Evolutionary conservation across 2,888 invertebrate species (phyloP).

Genomic region (Galerucella nymphaeae): DNA sequence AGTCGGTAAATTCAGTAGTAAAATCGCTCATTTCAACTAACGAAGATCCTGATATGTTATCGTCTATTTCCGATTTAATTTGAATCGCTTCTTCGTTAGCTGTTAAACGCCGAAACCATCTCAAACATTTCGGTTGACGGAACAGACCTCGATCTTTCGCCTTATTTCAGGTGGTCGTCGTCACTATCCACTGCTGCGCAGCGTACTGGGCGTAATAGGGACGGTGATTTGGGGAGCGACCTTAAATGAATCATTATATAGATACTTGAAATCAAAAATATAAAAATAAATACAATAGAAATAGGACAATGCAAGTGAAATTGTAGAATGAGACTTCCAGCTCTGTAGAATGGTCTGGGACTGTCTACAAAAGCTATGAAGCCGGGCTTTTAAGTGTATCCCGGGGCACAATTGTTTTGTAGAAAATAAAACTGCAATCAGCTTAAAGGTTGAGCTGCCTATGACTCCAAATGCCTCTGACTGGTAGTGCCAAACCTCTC

Average conservation of each 20-base stretch:
- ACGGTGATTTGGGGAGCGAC: slow-evolving; percentile 50
- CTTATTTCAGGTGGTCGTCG: slow-evolving; percentile 60
- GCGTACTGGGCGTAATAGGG: slow-evolving; percentile 57
- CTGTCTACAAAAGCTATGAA: too few relatives aligned
- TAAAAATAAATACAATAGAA: too few relatives aligned
- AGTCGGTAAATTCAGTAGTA: slow-evolving; percentile 54
- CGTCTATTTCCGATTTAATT: slow-evolving; percentile 37
- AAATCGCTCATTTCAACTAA: slow-evolving; percentile 56
- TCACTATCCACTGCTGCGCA: slow-evolving; percentile 58
- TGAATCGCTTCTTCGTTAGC: neutral
- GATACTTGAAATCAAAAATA: too few relatives aligned
- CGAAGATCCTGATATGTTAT: slow-evolving; percentile 56
- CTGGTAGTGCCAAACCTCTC: too few relatives aligned
- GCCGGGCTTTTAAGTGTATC: too few relatives aligned
- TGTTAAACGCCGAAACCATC: neutral
- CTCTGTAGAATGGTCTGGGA: too few relatives aligned
- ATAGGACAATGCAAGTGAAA: too few relatives aligned
- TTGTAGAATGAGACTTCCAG: too few relatives aligned
- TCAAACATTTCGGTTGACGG: slow-evolving; percentile 29
- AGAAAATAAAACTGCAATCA: too few relatives aligned
- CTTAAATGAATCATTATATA: neutral
- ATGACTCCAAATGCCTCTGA: too few relatives aligned
- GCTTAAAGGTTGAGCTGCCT: too few relatives aligned
- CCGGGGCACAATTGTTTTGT: too few relatives aligned
- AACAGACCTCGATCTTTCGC: slow-evolving; percentile 43